These are phyloP conservation scores for Trilocha varians DNA, from an alignment of 2,888 invertebrate genomes.

Conservation along the genomic window DNA sequence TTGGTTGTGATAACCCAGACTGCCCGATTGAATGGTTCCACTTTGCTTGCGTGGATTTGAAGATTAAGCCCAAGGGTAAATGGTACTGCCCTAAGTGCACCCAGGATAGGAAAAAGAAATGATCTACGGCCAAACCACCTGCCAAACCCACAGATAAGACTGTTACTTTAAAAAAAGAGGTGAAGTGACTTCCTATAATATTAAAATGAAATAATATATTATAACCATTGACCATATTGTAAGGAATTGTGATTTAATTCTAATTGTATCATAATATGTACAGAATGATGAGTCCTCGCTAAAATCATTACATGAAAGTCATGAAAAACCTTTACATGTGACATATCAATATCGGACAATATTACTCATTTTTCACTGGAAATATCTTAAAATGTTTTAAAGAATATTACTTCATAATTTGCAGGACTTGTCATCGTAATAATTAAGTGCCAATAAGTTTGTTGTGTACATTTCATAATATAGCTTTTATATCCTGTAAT, in stretches of 20 bases:
- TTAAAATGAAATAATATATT: conserved; percentile 2
- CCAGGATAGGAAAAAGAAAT: conserved; percentile 86
- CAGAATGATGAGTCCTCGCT: background rate
- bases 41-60: conserved; percentile 93
- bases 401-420: too few species aligned
- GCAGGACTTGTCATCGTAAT: too few species aligned
- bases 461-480: too few species aligned
- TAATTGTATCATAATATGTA: background rate
- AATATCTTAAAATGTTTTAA: too few species aligned
- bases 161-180: conserved; percentile 51
- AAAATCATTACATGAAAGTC: too few species aligned
- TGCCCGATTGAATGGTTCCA: conserved; percentile 96
- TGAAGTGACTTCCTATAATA: conserved; percentile 30
- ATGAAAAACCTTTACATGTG: too few species aligned
- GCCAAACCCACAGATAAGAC: conserved; percentile 53
- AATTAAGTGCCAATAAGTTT: too few species aligned
- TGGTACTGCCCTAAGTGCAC: conserved; percentile 97
- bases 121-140: conserved; percentile 54
- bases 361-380: too few species aligned
- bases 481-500: too few species aligned
- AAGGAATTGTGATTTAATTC: conserved; percentile 3
- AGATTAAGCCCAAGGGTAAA: conserved; percentile 94
- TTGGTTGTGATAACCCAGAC: conserved; percentile 94
- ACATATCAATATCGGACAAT: too few species aligned
- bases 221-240: conserved; percentile 2